Evolutionary conservation across 2,113 vertebrate genomes (phyloP).

Genomic region (Mus spicilegus): DNA sequence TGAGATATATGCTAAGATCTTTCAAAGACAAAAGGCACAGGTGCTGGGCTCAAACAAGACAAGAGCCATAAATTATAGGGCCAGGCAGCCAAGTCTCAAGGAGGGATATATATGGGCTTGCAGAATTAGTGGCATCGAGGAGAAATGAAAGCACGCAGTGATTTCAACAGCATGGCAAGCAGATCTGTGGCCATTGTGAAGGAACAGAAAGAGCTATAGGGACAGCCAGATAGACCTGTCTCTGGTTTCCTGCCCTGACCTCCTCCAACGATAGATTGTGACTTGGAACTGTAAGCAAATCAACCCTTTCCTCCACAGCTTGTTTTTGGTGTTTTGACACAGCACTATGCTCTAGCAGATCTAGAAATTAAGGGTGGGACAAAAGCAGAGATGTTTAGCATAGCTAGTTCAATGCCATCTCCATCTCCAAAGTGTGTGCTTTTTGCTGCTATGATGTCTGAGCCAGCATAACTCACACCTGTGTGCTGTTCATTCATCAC

Average conservation of each 20-base stretch:
- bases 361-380: slow-evolving; percentile 5
- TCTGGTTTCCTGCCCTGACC: background rate
- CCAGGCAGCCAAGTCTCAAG: background rate
- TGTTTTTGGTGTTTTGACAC: too few relatives aligned
- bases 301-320: background rate
- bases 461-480: background rate
- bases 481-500: background rate
- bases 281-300: background rate
- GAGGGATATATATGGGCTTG: background rate
- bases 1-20: slow-evolving; percentile 1
- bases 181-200: background rate
- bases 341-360: background rate
- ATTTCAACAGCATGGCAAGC: background rate
- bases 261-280: background rate
- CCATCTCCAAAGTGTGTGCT: background rate
- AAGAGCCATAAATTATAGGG: background rate
- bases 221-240: background rate
- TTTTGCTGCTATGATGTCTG: slow-evolving; percentile 6
- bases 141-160: background rate
- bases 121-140: background rate
- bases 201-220: accelerated
- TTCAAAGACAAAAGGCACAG: background rate
- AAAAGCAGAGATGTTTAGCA: background rate
- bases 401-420: background rate
- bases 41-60: background rate